Conservation (phyloP, 2,113 vertebrate species). For the Centropus unirufus region DNA sequence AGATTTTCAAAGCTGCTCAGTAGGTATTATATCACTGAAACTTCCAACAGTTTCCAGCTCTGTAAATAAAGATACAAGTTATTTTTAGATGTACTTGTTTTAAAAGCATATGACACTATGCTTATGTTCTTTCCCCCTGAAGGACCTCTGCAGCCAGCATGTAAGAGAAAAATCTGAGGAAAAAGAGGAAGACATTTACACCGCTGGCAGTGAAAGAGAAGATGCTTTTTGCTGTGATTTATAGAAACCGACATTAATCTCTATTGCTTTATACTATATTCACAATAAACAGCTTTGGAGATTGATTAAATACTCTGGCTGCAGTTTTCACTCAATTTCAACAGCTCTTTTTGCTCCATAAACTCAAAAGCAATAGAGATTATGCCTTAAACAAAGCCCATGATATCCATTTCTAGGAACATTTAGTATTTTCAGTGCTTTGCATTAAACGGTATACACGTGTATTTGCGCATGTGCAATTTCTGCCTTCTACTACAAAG, state of each 20-base stretch:
- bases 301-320: conserved; percentile 65
- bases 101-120: background rate
- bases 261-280: conserved; percentile 47
- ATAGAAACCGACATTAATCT: conserved; percentile 58
- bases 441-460: background rate
- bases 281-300: conserved; percentile 58
- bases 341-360: conserved; percentile 54
- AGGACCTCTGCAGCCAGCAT: background rate
- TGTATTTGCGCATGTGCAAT: background rate
- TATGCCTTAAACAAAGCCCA: conserved; percentile 43
- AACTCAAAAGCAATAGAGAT: conserved; percentile 65
- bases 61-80: background rate
- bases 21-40: background rate
- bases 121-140: background rate
- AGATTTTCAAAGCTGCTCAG: background rate
- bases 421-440: conserved; percentile 24
- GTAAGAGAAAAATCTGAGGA: conserved; percentile 11
- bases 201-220: conserved; percentile 37
- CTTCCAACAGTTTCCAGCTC: background rate
- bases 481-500: background rate
- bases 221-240: conserved; percentile 57
- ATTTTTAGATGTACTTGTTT: background rate
- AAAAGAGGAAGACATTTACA: conserved; percentile 44
- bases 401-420: conserved; percentile 31
- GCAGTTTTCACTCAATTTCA: conserved; percentile 68